Evolutionary conservation across 2,113 vertebrate species (phyloP).

Genomic region (Fukomys damarensis): DNA sequence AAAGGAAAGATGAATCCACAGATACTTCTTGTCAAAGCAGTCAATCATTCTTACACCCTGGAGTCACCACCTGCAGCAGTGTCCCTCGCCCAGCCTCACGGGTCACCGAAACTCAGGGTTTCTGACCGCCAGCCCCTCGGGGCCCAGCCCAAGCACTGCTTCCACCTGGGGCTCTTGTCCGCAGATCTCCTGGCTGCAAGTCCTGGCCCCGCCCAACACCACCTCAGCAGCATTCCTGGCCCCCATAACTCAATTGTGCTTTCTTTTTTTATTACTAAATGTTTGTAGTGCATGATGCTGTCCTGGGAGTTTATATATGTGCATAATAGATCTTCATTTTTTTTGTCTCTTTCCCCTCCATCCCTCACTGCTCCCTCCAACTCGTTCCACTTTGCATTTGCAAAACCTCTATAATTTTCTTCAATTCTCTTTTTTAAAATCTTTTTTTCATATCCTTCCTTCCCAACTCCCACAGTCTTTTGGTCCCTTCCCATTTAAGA

Average conservation of each 20-base stretch:
- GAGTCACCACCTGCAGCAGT: not conserved
- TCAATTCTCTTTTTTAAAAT: not conserved
- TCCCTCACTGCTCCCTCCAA: not conserved
- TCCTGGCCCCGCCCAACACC: not conserved
- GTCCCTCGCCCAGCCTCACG: not conserved
- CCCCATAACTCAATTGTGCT: not conserved
- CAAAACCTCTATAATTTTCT: not conserved
- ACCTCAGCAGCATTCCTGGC: not conserved
- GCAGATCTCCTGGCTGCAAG: not conserved
- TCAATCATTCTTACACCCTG: not conserved
- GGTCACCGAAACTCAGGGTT: not conserved
- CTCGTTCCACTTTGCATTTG: not conserved
- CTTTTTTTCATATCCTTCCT: not conserved
- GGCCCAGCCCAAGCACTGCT: too few relatives aligned
- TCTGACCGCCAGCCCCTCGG: not conserved
- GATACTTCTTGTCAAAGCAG: not conserved
- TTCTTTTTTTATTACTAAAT: not conserved
- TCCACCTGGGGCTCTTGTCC: not conserved
- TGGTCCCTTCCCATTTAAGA: not conserved
- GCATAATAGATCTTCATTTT: not conserved
- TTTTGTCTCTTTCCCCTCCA: not conserved
- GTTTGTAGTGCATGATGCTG: not conserved
- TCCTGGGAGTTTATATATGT: not conserved
- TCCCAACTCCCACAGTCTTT: not conserved
- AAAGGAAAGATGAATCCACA: not conserved